Base-by-base conservation (phyloP, 2,888 invertebrate genomes). In the Drosophila paucipuncta region DNA sequence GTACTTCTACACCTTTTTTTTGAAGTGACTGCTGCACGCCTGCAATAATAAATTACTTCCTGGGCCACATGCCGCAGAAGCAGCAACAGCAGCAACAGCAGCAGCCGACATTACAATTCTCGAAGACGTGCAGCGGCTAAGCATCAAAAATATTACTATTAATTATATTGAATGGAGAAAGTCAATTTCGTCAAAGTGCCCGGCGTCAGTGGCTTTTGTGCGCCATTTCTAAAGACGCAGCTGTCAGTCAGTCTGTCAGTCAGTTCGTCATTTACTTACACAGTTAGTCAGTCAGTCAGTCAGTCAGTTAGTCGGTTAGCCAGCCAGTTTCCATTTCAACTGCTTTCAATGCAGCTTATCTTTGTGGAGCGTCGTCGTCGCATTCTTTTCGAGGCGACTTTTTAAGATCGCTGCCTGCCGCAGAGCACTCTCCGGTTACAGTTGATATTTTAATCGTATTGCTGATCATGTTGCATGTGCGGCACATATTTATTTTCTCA, bases 81-180 rank as follows among this genome's bases (percentile, higher is more conserved):
- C 71, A 28, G 53, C 71, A 59, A 1, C 35, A 5, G 13, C 35
- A 35, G 53, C 60, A 43, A 11, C 43, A 47, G n/a, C 74, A 25
- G 52, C 73, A 58, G 60, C 58, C 31, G 65, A 59, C 67, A 76
- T 77, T 87, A 80, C 85, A 78, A 89, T 85, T 88, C 90, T 87
- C 39, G 73, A 68, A 80, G 87, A 76, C 85, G 77, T 84, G 77
- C 73, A 39, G 58, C 76, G 76, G 75, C 77, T 67, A 62, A 68
- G 75, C 79, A 77, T 73, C 76, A 70, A 78, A 82, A 79, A 87
- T 89, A 82, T 81, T 85, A 85, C 80, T 83, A 85, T 89, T 90
- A 90, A 90, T 91, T 89, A 91, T 91, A 89, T 89, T 91, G 89
- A 85, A 88, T 88, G 88, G 89, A 89, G 89, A 89, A 89, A 89